Evolutionary conservation across 2,888 invertebrate genomes (phyloP).

Genomic region (Lasioglossum figueresi): DNA sequence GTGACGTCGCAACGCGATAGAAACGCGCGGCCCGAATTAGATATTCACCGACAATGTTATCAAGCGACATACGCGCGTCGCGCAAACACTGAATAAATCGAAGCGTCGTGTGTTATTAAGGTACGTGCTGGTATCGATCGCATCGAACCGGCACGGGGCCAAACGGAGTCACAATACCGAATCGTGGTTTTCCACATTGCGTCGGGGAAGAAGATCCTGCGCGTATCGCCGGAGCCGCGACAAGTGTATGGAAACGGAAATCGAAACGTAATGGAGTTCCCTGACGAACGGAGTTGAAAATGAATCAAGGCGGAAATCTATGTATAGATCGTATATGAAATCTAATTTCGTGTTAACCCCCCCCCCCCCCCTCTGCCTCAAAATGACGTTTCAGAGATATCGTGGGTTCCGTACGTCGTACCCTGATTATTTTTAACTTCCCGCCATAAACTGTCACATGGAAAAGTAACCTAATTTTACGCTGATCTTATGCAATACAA

Average conservation of each 20-base stretch:
- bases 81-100: constrained; percentile 51
- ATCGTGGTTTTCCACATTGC: neutral
- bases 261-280: constrained; percentile 20
- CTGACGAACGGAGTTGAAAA: neutral
- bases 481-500: too few relatives aligned
- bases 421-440: too few relatives aligned
- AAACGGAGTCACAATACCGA: neutral
- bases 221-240: neutral
- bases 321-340: too few relatives aligned
- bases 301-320: neutral
- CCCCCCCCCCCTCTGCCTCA: too few relatives aligned
- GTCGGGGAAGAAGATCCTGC: neutral
- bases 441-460: too few relatives aligned
- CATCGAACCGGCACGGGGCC: neutral
- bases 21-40: constrained; percentile 41
- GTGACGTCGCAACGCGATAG: constrained; percentile 7
- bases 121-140: constrained; percentile 40
- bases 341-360: too few relatives aligned
- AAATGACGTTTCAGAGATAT: too few relatives aligned
- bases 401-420: too few relatives aligned
- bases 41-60: constrained; percentile 55
- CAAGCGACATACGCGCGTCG: constrained; percentile 26
- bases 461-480: too few relatives aligned
- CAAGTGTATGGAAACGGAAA: neutral
- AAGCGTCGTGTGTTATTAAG: constrained; percentile 52